Conservation (phyloP, 2,113 vertebrate species). For the Anoplopoma fimbria region DNA sequence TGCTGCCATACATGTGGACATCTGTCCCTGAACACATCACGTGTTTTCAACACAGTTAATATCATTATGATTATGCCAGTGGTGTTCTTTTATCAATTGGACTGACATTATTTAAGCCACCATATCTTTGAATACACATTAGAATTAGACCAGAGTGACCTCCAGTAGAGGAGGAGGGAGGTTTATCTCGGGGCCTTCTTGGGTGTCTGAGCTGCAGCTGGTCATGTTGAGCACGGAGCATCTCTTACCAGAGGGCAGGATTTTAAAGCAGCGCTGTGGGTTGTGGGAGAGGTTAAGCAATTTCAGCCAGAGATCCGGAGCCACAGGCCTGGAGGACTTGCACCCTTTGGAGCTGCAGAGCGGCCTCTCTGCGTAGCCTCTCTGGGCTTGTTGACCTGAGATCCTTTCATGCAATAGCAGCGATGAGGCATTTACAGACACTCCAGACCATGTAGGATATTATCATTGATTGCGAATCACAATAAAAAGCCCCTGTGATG, state of each 20-base stretch:
- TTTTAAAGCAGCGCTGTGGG: slow-evolving; percentile 42
- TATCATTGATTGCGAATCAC: not conserved
- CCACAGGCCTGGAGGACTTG: slow-evolving; percentile 3
- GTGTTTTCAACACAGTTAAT: not conserved
- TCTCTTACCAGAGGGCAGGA: slow-evolving; percentile 55
- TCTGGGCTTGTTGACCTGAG: not conserved
- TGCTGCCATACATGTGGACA: not conserved
- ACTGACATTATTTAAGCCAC: not conserved
- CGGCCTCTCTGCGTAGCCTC: not conserved
- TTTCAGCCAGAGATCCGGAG: slow-evolving; percentile 4
- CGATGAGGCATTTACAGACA: not conserved
- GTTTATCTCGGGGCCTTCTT: slow-evolving; percentile 16
- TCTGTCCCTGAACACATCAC: not conserved
- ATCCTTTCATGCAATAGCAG: slow-evolving; percentile 1
- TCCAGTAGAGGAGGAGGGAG: not conserved
- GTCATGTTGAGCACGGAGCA: slow-evolving; percentile 21
- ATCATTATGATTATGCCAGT: not conserved
- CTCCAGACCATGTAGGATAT: not conserved
- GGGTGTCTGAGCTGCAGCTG: slow-evolving; percentile 18
- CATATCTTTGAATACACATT: not conserved
- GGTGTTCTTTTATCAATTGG: not conserved
- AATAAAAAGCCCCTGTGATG: not conserved
- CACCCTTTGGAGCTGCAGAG: slow-evolving; percentile 21
- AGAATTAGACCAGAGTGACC: not conserved
- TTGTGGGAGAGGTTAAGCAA: slow-evolving; percentile 62